phyloP scores from a whole-genome alignment of 1,140 invertebrate genomes.

The Zophobas morio region DNA sequence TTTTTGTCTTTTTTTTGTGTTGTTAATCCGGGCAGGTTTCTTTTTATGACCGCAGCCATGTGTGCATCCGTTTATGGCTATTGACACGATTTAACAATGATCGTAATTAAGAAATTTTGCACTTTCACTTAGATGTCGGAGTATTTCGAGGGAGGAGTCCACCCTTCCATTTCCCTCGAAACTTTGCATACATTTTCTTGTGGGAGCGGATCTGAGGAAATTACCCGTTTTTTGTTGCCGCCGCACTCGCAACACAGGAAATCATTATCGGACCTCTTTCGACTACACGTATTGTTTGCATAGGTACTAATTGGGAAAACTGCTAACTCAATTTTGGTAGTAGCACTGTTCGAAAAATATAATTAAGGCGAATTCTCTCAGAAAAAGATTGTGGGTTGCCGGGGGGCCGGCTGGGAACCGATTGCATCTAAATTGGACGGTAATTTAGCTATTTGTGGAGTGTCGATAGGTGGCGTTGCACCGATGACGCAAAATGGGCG shows the following conservation, averaged over 20 bases:
- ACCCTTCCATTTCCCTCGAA: too few species aligned
- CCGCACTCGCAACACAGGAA: conserved; percentile 21
- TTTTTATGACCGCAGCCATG: not conserved
- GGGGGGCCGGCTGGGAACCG: conserved; percentile 3
- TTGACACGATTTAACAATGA: not conserved
- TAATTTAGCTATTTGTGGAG: too few species aligned
- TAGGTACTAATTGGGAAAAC: conserved; percentile 31
- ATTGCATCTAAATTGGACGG: not conserved
- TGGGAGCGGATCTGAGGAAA: conserved; percentile 35
- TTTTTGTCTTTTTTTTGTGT: not conserved
- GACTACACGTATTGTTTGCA: conserved; percentile 23
- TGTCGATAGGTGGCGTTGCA: not conserved
- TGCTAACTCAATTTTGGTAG: conserved; percentile 17
- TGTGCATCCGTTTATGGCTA: not conserved
- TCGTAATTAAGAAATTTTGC: not conserved
- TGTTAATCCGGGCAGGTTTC: not conserved
- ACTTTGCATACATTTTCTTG: conserved; percentile 18
- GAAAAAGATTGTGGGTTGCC: not conserved
- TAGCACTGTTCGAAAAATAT: not conserved
- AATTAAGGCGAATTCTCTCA: conserved; percentile 12
- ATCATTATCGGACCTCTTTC: conserved; percentile 7
- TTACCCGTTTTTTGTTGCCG: conserved; percentile 7
- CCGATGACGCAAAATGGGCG: not conserved
- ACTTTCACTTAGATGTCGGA: not conserved
- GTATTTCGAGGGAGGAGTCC: too few species aligned